Evolutionary conservation across 23 tunicate genomes (phyloP), one percentile per base, ranked within the genome.

Genomic region (Phallusia fumigata): DNA sequence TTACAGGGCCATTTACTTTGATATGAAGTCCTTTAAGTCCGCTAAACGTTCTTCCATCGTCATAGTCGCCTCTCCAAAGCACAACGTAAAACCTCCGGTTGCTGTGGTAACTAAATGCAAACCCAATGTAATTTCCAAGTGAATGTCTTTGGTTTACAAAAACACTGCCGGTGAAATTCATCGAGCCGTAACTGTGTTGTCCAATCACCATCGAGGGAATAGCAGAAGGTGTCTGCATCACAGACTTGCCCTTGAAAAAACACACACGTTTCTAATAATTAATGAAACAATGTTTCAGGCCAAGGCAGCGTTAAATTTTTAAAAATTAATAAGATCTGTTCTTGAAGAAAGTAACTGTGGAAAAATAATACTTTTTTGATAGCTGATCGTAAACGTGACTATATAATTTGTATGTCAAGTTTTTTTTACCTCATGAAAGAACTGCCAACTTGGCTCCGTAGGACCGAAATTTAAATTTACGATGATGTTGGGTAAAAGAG

Each of bases 71-170:
- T 30, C 77, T 72, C 85, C 85, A 82, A 32, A 72, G 35, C 19
- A 73, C 77, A 33, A 69, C 78, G 35, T 82, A 82, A 72, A 82
- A 82, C 8, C 34, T 36, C 18, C 40, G 44, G 85, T 82, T 82
- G 85, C 35, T 82, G 3, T 82, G 85, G 85, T 82, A 82, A 82
- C 85, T 36, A 30, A 82, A 82, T 26, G 65, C 85, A 16, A 82
- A 0, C 10, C 85, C 85, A 8, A 82, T 33, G 50, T 82, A 69
- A 65, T 82, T 82, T 32, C 58, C 78, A 0, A 74, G 36, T 30
- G 53, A 31, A n/a, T 22, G 21, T 36, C 65, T 13, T 31, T 79
- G 73, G 44, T 82, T 82, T 52, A 73, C 85, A 40, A 69, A 73
- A 2, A 82, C 19, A 0, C 78, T 22, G 11, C 78, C 85, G 19